These are phyloP conservation scores for Pandion haliaetus DNA, from an alignment of 2,113 vertebrate genomes.

Conservation along the genomic window DNA sequence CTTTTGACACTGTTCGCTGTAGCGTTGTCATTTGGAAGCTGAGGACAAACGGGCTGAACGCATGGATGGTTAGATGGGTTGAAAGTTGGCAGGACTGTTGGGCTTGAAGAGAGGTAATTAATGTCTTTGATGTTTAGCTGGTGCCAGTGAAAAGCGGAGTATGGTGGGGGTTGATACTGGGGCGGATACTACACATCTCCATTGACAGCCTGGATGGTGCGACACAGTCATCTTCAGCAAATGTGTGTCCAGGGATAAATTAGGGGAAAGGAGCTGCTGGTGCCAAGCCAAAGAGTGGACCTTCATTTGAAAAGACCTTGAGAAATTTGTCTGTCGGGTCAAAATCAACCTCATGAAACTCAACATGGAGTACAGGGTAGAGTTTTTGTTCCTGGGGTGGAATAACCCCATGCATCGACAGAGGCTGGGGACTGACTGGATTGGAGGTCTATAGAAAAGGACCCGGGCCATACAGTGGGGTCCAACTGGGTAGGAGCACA, in stretches of 20 bases:
- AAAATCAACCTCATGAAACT: background rate
- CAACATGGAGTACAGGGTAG: background rate
- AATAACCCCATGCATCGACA: background rate
- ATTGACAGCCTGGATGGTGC: background rate
- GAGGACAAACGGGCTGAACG: fast-evolving
- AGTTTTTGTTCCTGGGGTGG: background rate
- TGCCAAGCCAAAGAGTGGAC: background rate
- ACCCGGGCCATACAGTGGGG: background rate
- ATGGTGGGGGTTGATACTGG: background rate
- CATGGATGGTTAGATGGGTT: background rate
- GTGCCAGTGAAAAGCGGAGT: background rate
- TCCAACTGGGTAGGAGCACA: background rate
- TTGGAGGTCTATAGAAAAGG: background rate
- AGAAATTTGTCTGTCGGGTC: background rate
- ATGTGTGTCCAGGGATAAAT: background rate
- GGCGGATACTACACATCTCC: background rate
- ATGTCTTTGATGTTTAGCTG: background rate
- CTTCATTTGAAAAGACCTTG: background rate
- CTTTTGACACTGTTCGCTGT: background rate
- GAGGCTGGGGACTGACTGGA: background rate
- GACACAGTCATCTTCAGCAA: background rate
- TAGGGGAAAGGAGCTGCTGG: background rate
- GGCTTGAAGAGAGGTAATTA: background rate
- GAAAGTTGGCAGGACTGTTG: background rate
- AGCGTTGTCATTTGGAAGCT: background rate